phyloP scores from a whole-genome alignment of 1,140 invertebrate species.

The Tetragonula clypearis region DNA sequence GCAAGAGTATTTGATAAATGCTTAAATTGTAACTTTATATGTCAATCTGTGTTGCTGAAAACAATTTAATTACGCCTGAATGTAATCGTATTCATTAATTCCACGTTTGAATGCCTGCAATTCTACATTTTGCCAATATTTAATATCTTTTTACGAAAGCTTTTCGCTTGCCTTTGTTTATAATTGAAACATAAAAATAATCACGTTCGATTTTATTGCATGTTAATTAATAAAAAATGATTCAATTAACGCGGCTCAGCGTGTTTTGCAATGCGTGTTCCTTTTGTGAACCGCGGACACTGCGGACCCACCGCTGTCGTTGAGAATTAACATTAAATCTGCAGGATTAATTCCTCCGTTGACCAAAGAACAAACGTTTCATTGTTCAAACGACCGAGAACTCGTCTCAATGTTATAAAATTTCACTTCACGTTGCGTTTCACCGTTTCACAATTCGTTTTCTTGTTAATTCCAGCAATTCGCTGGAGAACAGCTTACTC shows the following conservation, averaged over 20 bases:
- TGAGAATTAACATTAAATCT: no score
- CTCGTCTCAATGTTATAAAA: neutral
- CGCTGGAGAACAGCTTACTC: no score
- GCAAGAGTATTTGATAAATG: neutral
- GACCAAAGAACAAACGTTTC: no score
- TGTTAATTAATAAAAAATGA: neutral
- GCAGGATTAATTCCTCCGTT: no score
- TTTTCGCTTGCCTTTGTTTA: slow-evolving; percentile 21
- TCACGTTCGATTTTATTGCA: no score
- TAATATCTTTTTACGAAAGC: slow-evolving; percentile 4
- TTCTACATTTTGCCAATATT: neutral
- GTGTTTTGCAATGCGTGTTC: neutral
- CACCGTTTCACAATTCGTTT: no score
- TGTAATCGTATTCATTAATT: neutral
- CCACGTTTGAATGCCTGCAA: no score
- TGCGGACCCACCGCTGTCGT: no score
- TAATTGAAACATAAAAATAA: slow-evolving; percentile 19
- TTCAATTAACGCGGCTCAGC: neutral
- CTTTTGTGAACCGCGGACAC: neutral
- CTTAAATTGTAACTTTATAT: neutral
- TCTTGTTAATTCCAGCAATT: no score
- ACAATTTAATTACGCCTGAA: neutral
- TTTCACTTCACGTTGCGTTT: no score
- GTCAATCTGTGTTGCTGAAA: neutral
- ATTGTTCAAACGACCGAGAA: no score